Conservation (phyloP, 37 sponge, comb jelly and placozoan genomes). For the Agelas oroides region DNA sequence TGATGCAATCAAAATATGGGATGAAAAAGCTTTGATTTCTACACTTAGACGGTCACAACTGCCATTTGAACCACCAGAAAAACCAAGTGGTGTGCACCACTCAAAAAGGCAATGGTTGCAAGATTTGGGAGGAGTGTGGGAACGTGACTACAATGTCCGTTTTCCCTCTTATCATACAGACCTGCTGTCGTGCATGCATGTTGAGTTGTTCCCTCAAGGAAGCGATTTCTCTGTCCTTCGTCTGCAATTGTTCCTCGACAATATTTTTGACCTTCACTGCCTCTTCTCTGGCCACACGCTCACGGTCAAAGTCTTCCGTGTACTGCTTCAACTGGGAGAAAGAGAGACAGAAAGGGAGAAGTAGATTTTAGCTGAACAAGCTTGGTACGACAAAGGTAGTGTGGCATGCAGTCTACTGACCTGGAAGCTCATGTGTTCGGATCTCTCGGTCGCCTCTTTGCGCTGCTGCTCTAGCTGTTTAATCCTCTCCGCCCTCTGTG, state of each 20-base stretch:
- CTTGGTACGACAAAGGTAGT: no score
- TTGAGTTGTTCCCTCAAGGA: conserved; percentile 20
- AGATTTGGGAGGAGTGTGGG: no score
- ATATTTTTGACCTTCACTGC: conserved; percentile 34
- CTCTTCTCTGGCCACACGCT: conserved; percentile 38
- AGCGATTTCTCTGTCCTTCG: conserved; percentile 33
- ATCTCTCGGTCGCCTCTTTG: conserved; percentile 5
- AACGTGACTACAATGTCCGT: no score
- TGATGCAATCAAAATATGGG: no score
- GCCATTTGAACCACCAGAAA: no score
- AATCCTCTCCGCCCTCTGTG: conserved; percentile 8
- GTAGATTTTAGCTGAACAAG: no score
- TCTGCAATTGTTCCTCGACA: conserved; percentile 20
- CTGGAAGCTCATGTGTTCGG: conserved; percentile 47
- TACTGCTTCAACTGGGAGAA: conserved; percentile 46
- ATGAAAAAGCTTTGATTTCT: no score
- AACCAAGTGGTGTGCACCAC: no score
- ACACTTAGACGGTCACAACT: no score
- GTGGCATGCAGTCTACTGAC: neutral
- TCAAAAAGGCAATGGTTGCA: no score
- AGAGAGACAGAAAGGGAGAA: no score
- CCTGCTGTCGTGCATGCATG: neutral
- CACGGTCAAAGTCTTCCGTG: conserved; percentile 48
- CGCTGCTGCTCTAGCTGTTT: conserved; percentile 18
- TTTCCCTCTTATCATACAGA: neutral